phyloP scores from a whole-genome alignment of 2,888 invertebrate species.

The Hirtodrosophila trivittata region DNA sequence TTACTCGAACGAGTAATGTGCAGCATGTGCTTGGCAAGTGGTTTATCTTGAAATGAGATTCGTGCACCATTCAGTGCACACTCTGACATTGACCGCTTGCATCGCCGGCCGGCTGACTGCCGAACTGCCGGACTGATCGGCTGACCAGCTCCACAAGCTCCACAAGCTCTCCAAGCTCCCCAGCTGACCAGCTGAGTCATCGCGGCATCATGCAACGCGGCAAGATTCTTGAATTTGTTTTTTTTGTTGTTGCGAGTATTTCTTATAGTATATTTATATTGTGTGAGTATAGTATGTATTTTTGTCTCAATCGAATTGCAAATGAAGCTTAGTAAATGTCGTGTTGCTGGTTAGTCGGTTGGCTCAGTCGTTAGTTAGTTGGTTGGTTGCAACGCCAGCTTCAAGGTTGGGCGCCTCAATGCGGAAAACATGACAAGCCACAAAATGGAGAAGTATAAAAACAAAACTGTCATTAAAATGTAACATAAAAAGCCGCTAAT shows the following conservation, averaged over 20 bases:
- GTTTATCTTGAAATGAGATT: constrained; percentile 81
- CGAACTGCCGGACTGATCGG: not conserved
- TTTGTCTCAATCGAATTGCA: constrained; percentile 63
- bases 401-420: constrained; percentile 69
- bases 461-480: constrained; percentile 71
- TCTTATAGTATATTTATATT: not conserved
- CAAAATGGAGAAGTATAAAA: constrained; percentile 41
- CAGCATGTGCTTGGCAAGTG: constrained; percentile 63
- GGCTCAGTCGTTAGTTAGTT: constrained; percentile 15
- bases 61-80: constrained; percentile 50
- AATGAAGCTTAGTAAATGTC: constrained; percentile 68
- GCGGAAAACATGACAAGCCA: constrained; percentile 67
- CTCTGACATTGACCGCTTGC: constrained; percentile 67
- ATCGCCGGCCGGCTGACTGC: constrained; percentile 58
- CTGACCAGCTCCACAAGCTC: constrained; percentile 3
- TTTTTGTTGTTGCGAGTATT: not conserved
- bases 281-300: constrained; percentile 2
- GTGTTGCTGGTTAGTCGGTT: constrained; percentile 26
- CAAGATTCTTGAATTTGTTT: constrained; percentile 47
- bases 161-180: too few species aligned
- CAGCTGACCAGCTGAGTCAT: constrained; percentile 1
- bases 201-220: constrained; percentile 32
- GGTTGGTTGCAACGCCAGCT: constrained; percentile 39
- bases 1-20: constrained; percentile 59
- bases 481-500: constrained; percentile 72